Evolutionary conservation across 2,113 vertebrate genomes (phyloP).

Genomic region (Electrona antarctica): DNA sequence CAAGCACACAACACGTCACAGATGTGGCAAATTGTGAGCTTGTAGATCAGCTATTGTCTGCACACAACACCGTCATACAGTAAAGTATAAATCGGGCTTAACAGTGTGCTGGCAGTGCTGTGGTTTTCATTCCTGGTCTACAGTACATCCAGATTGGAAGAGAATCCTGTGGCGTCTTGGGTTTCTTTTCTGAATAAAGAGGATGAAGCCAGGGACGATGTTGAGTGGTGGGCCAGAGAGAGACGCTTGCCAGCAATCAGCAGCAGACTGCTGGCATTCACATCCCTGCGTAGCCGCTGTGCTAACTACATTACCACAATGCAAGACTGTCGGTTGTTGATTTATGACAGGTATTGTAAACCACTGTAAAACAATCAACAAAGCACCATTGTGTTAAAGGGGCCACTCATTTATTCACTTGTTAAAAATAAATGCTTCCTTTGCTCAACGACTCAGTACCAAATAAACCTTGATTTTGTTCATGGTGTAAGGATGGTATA

Average conservation of each 20-base stretch:
- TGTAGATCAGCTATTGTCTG: too few species aligned
- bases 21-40: too few species aligned
- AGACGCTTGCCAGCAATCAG: conserved; percentile 49
- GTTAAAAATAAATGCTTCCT: neutral
- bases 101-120: conserved; percentile 18
- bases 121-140: conserved; percentile 24
- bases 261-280: conserved; percentile 24
- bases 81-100: conserved; percentile 23
- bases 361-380: conserved; percentile 15
- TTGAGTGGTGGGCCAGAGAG: conserved; percentile 40
- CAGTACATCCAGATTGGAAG: conserved; percentile 32
- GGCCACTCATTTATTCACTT: conserved; percentile 19
- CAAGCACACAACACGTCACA: too few species aligned
- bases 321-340: neutral
- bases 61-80: neutral
- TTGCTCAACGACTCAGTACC: conserved; percentile 24
- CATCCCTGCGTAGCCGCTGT: neutral
- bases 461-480: neutral
- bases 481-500: too few species aligned
- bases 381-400: conserved; percentile 16
- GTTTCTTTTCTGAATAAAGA: conserved; percentile 43
- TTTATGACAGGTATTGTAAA: neutral
- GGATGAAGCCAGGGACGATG: conserved; percentile 40
- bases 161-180: conserved; percentile 34
- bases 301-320: conserved; percentile 11